Conservation (phyloP, 2,113 vertebrate genomes). For the Hymenochirus boettgeri region DNA sequence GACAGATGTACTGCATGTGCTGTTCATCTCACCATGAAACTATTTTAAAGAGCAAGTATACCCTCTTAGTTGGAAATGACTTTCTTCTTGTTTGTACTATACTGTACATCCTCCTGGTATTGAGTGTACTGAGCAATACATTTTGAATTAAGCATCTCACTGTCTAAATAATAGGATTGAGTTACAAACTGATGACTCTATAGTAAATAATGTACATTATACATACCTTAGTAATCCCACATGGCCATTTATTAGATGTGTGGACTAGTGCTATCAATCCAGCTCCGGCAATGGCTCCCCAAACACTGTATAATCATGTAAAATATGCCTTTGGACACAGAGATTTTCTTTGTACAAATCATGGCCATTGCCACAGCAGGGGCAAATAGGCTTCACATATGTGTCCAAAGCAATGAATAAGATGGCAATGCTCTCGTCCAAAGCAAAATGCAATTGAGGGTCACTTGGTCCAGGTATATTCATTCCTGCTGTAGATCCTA, state of each 20-base stretch:
- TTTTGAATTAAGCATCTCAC: too few relatives aligned
- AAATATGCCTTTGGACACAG: constrained; percentile 37
- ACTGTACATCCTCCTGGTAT: too few relatives aligned
- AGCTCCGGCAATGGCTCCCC: constrained; percentile 25
- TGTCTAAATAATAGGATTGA: too few relatives aligned
- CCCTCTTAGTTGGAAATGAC: too few relatives aligned
- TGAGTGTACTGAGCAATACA: too few relatives aligned
- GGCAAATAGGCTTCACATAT: constrained; percentile 41
- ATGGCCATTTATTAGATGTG: constrained; percentile 23
- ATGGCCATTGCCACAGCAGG: constrained; percentile 38
- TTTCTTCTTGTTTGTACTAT: too few relatives aligned
- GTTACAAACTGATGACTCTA: too few relatives aligned
- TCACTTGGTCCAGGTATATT: constrained; percentile 8
- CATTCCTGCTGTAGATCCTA: constrained; percentile 29
- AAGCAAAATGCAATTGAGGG: constrained; percentile 39
- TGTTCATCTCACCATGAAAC: too few relatives aligned
- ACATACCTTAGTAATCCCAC: constrained; percentile 38
- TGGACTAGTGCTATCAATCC: constrained; percentile 25
- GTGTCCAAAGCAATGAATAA: constrained; percentile 42
- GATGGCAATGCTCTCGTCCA: constrained; percentile 35
- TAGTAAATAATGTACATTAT: not conserved
- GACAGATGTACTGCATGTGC: too few relatives aligned
- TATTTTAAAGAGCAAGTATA: too few relatives aligned
- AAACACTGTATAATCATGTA: constrained; percentile 36
- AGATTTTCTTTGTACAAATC: constrained; percentile 39